Base-by-base conservation (phyloP, 2,888 invertebrate species). In the Dorcus parallelipipedus region DNA sequence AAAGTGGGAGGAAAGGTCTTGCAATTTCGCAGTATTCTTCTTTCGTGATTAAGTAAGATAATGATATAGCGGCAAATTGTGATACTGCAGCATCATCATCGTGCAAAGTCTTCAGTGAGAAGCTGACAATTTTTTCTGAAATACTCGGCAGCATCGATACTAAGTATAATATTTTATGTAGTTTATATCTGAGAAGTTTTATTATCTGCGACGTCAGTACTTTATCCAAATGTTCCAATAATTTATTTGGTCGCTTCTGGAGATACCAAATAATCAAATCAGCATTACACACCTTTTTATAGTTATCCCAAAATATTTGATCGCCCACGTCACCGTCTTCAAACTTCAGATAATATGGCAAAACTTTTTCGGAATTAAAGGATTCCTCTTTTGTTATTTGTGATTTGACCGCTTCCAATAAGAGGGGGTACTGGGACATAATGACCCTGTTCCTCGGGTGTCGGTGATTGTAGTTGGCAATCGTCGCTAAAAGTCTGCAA, bases 281-380 rank as follows among this genome's bases (percentile, higher is more conserved):
- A 7, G 17, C 4, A 10, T 45, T 3, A 9, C 23, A 45, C 7
- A 20, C 1, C 8, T 4, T 45, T 4, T 45, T 1, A 45, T 45
- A 45, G 17, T 33, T 33, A 33, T 20, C 20, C 20, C 20, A n/a
- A 10, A 39, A 50, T 43, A 43, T 56, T 39, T 9, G 56, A 56
- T 8, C 26, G 7, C 26, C 26, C 26, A 8, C 9, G 9, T 20
- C 45, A 20, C 1, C 6, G 4, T 10, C 3, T 3, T 45, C 23
- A 33, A 33, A 33, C 7, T 20, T 45, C 9, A 45, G 9, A 7
- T n/a, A 45, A 7, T 45, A 20, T 10, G 3, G 2, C 9, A 45
- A 4, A 3, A 20, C 23, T 45, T 2, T n/a, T 17, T 14, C 9
- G 3, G 14, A 8, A 20, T 9, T 1, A 1, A 1, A 20, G 8